A percentile compares a stretch with the other conserved stretches of the same genome.
phyloP scores from a whole-genome alignment of 2,888 invertebrate genomes.

The Galerucella calmariensis region DNA sequence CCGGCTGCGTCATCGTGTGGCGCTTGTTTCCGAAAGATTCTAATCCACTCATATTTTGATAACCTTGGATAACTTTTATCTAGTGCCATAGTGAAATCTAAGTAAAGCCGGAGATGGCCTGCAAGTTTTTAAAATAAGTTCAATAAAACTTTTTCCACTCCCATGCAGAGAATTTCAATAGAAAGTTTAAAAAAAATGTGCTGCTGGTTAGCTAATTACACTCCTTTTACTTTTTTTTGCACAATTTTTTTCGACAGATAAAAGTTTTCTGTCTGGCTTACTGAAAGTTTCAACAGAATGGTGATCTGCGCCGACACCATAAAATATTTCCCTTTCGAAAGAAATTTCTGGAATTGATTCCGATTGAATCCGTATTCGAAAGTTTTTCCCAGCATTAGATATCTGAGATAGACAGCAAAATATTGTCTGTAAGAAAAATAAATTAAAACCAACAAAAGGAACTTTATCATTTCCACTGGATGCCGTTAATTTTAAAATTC shows the following conservation, averaged over 20 bases:
- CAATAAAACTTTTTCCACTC: slow-evolving; percentile 21
- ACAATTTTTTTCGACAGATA: slow-evolving; percentile 28
- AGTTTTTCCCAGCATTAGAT: slow-evolving; percentile 23
- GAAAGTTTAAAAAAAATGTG: background rate
- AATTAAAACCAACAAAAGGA: background rate
- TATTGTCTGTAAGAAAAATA: slow-evolving; percentile 3
- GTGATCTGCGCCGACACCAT: slow-evolving; percentile 31
- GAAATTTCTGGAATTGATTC: slow-evolving; percentile 30
- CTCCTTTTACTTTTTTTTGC: slow-evolving; percentile 16
- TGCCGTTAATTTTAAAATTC: background rate
- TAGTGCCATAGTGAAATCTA: background rate
- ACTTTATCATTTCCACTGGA: background rate
- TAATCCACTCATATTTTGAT: too few relatives aligned
- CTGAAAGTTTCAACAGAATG: slow-evolving; percentile 28
- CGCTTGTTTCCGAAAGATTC: too few relatives aligned
- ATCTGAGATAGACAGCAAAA: slow-evolving; percentile 19
- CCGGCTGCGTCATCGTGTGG: too few relatives aligned
- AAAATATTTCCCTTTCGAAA: slow-evolving; percentile 33
- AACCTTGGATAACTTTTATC: too few relatives aligned
- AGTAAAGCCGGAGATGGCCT: background rate
- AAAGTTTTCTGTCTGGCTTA: slow-evolving; percentile 29
- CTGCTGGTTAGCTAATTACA: slow-evolving; percentile 21
- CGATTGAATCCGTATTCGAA: slow-evolving; percentile 25
- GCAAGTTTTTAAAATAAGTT: slow-evolving; percentile 5
- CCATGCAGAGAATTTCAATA: slow-evolving; percentile 8